These are phyloP conservation scores for Hyaena hyaena DNA, from an alignment of 2,113 vertebrate genomes.

Conservation along the genomic window DNA sequence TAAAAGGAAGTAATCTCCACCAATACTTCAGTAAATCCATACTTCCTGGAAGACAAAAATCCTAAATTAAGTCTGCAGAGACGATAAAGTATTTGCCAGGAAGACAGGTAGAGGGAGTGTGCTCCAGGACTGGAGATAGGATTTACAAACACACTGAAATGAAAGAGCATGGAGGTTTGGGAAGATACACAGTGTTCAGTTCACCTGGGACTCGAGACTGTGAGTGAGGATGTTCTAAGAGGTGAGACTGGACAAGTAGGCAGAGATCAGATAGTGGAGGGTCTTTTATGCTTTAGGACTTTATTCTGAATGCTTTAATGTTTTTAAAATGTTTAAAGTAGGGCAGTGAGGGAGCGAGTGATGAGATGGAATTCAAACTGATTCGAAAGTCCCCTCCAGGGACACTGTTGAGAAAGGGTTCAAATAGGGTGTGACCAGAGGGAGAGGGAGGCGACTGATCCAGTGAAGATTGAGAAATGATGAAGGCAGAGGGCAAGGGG, in stretches of 20 bases:
- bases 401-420: not conserved
- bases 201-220: not conserved
- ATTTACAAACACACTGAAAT: not conserved
- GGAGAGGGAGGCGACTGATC: not conserved
- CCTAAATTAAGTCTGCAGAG: not conserved
- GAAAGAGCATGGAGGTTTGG: not conserved
- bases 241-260: not conserved
- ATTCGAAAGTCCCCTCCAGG: not conserved
- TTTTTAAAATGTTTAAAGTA: not conserved
- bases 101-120: too few relatives aligned
- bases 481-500: too few relatives aligned
- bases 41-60: not conserved
- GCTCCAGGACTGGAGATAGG: not conserved
- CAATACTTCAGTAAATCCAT: not conserved
- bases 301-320: not conserved
- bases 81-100: not conserved
- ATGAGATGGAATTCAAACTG: not conserved
- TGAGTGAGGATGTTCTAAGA: not conserved
- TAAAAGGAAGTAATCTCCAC: not conserved
- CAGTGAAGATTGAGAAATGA: fast-evolving
- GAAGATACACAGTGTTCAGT: not conserved
- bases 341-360: not conserved
- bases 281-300: not conserved
- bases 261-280: not conserved
- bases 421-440: not conserved